These are phyloP conservation scores for Anniella stebbinsi DNA, from an alignment of 2,797 vertebrate genomes.

Conservation along the genomic window DNA sequence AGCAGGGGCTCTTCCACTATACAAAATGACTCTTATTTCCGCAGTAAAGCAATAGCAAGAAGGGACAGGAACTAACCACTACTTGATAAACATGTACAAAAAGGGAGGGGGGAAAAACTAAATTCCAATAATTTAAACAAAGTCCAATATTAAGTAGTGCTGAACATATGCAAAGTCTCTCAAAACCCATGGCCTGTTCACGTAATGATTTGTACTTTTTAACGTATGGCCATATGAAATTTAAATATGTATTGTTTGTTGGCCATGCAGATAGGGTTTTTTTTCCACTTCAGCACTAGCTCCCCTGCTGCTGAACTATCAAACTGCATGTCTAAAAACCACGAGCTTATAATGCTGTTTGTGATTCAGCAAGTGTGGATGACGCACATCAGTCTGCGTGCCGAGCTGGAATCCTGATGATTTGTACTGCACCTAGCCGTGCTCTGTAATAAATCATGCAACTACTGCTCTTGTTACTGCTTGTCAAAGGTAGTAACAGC, in stretches of 20 bases:
- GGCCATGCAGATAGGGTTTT: background rate
- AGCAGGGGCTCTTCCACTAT: too few species aligned
- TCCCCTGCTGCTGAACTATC: background rate
- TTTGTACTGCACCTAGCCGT: background rate
- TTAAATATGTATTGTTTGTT: background rate
- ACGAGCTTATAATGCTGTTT: background rate
- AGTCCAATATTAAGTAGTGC: background rate
- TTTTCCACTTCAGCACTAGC: background rate
- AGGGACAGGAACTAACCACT: background rate
- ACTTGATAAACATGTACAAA: background rate
- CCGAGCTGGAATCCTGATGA: background rate
- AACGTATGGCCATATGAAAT: background rate
- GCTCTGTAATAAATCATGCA: constrained; percentile 7
- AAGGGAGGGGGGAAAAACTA: background rate
- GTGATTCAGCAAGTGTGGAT: background rate
- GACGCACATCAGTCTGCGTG: background rate
- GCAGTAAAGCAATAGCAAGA: background rate
- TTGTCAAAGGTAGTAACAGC: background rate
- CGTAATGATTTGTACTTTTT: constrained; percentile 1
- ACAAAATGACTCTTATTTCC: background rate
- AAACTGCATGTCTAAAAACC: background rate
- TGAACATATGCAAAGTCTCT: background rate
- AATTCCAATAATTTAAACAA: background rate
- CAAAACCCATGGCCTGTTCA: background rate
- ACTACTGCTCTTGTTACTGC: background rate